Conservation (phyloP, 2,888 invertebrate genomes). For the Nomada goodeniana region DNA sequence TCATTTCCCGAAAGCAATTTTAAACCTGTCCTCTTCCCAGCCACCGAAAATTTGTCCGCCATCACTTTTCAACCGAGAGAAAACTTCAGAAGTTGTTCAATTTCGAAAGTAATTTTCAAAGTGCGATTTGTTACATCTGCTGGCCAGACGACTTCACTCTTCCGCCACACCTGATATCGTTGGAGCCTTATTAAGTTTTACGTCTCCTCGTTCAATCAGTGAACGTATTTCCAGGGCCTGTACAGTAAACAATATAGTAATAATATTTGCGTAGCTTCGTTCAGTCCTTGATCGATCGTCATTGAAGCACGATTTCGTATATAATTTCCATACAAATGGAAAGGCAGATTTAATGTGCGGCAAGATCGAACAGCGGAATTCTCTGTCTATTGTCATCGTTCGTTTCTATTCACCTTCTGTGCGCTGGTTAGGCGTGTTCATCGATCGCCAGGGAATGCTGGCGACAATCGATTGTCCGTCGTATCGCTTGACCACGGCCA, state of each 20-base stretch:
- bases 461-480: slow-evolving; percentile 47
- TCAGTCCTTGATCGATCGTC: slow-evolving; percentile 35
- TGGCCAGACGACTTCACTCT: slow-evolving; percentile 11
- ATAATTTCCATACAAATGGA: slow-evolving; percentile 71
- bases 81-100: slow-evolving; percentile 5
- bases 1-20: not conserved
- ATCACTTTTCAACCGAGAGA: not conserved
- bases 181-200: not conserved
- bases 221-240: slow-evolving; percentile 17
- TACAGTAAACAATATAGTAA: slow-evolving; percentile 40
- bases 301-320: slow-evolving; percentile 65
- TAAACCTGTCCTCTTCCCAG: not conserved
- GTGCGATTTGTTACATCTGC: slow-evolving; percentile 29
- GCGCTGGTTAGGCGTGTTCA: slow-evolving; percentile 38
- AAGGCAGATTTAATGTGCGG: slow-evolving; percentile 68
- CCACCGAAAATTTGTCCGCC: slow-evolving; percentile 13
- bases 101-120: slow-evolving; percentile 20
- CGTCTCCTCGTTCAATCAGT: slow-evolving; percentile 26
- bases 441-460: slow-evolving; percentile 48
- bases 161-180: not conserved
- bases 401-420: slow-evolving; percentile 51
- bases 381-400: slow-evolving; percentile 61
- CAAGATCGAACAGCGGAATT: slow-evolving; percentile 58
- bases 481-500: slow-evolving; percentile 22
- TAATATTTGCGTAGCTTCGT: not conserved